phyloP scores from a whole-genome alignment of 2,888 invertebrate genomes.

The Aphodius granarius region DNA sequence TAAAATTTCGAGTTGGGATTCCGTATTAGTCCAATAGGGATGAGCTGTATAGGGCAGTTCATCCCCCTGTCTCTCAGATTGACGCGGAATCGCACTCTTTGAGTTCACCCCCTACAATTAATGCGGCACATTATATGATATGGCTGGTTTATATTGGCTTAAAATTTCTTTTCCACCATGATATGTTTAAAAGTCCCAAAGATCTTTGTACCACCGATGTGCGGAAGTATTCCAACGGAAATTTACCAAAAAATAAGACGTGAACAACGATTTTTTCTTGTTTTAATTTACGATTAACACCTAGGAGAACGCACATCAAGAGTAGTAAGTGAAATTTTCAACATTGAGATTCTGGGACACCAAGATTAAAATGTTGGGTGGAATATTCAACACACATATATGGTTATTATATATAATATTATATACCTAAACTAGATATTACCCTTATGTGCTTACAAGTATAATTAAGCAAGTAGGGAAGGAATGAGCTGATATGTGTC shows the following conservation, averaged over 20 bases:
- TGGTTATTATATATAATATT: constrained; percentile 13
- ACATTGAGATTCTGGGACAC: constrained; percentile 39
- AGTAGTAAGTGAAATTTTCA: constrained; percentile 28
- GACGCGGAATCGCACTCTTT: constrained; percentile 16
- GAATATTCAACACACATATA: background rate
- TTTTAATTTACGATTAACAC: constrained; percentile 17
- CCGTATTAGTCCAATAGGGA: background rate
- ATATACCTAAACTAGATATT: background rate
- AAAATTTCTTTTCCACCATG: constrained; percentile 43
- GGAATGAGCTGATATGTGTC: constrained; percentile 46
- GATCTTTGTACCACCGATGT: constrained; percentile 32
- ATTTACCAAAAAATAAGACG: background rate
- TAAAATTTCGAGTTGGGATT: background rate
- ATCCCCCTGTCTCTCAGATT: constrained; percentile 30
- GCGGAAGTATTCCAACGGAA: constrained; percentile 5
- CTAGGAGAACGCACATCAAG: constrained; percentile 25
- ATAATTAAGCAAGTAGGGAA: constrained; percentile 23
- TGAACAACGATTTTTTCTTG: background rate
- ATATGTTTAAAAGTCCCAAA: constrained; percentile 47
- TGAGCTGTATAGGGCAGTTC: background rate
- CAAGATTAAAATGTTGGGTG: constrained; percentile 17
- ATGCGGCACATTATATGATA: constrained; percentile 49
- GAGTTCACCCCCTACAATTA: constrained; percentile 36
- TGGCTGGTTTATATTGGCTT: constrained; percentile 34
- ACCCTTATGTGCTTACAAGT: constrained; percentile 6